Percentiles rank a stretch among this genome's conserved stretches.
These are phyloP conservation scores for Drosophila fuyamai DNA, from an alignment of 1,140 invertebrate species.

Conservation along the genomic window DNA sequence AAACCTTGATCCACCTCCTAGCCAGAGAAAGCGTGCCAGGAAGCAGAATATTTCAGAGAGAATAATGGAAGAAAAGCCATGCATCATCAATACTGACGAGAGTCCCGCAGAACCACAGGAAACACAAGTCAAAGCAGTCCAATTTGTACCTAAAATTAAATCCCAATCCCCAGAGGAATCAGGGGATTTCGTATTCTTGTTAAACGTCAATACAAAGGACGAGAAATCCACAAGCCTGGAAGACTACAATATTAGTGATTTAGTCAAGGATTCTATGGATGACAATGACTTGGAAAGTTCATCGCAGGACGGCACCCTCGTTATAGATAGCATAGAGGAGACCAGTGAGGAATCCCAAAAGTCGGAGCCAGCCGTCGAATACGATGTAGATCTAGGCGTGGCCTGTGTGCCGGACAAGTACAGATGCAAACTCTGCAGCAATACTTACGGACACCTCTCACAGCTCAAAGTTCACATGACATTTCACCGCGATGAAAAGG, in stretches of 20 bases:
- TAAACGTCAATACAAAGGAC: background rate
- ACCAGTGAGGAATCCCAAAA: background rate
- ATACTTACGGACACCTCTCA: constrained; percentile 35
- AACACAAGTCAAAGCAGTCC: background rate
- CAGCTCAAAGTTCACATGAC: constrained; percentile 52
- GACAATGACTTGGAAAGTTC: constrained; percentile 6
- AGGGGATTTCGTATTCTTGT: background rate
- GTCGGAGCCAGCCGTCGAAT: background rate
- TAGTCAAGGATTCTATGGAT: background rate
- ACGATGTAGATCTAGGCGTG: constrained; percentile 35
- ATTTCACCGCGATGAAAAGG: constrained; percentile 47
- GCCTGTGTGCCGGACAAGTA: constrained; percentile 30
- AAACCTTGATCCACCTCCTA: background rate
- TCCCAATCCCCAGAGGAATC: background rate
- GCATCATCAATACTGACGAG: background rate
- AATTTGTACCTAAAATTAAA: background rate
- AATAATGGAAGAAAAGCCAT: background rate
- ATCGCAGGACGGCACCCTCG: constrained; percentile 2
- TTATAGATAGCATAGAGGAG: constrained; percentile 1
- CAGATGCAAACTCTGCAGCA: constrained; percentile 54
- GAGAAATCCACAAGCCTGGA: background rate
- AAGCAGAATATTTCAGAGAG: constrained; percentile 35
- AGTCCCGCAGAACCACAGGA: background rate
- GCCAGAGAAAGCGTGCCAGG: constrained; percentile 3
- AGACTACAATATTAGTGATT: constrained; percentile 4